These are phyloP conservation scores for Clanis bilineata DNA, from an alignment of 2,888 invertebrate genomes.

Conservation along the genomic window DNA sequence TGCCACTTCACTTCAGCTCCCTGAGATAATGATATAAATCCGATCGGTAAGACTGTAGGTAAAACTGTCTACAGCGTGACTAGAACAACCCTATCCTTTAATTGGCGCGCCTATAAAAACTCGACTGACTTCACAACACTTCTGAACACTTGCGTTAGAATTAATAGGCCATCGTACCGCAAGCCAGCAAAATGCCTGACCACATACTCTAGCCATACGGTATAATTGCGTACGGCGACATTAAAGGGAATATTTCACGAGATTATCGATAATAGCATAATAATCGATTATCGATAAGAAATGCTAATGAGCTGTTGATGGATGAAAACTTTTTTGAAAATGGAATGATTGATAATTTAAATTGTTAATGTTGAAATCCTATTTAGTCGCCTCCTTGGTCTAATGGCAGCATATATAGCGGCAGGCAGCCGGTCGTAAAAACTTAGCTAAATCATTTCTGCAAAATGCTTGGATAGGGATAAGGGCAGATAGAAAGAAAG, in stretches of 20 bases:
- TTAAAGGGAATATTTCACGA: conserved; percentile 20
- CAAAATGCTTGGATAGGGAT: too few relatives aligned
- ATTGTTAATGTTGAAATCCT: too few relatives aligned
- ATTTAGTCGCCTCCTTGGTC: too few relatives aligned
- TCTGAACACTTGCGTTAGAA: conserved; percentile 26
- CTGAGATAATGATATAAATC: too few relatives aligned
- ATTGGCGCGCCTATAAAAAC: neutral
- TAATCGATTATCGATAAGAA: neutral
- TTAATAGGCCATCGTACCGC: conserved; percentile 29
- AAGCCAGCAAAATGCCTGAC: conserved; percentile 29
- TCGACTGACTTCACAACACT: neutral
- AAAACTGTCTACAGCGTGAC: too few relatives aligned
- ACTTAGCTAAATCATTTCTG: too few relatives aligned
- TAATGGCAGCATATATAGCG: too few relatives aligned
- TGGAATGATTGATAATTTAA: neutral
- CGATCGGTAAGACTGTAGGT: too few relatives aligned
- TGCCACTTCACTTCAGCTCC: too few relatives aligned
- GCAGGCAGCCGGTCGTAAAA: too few relatives aligned
- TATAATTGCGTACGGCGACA: conserved; percentile 32
- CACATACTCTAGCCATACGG: conserved; percentile 18
- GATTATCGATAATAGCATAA: neutral
- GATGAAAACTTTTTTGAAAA: neutral
- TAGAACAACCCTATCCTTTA: neutral
- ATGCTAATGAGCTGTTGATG: neutral
- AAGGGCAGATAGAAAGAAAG: too few relatives aligned